Conservation (phyloP, 2,797 vertebrate genomes). For the Acanthornis magna region DNA sequence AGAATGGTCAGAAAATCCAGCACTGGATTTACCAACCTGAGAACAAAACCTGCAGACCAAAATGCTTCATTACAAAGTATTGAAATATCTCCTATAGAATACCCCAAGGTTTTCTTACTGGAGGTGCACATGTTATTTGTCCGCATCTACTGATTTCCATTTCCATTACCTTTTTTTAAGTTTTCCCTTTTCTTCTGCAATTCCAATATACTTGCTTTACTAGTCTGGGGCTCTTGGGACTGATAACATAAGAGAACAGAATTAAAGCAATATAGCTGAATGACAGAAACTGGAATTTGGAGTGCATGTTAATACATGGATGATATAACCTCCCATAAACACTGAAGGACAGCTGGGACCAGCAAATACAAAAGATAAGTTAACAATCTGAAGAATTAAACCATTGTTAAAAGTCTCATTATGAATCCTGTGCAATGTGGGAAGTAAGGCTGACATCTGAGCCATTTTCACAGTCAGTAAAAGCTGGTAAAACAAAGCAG, state of each 20-base stretch:
- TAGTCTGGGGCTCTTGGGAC: neutral
- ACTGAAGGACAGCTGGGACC: neutral
- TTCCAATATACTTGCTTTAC: neutral
- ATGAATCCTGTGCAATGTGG: neutral
- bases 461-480: neutral
- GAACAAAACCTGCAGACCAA: neutral
- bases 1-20: neutral
- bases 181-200: neutral
- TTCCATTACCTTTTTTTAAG: neutral
- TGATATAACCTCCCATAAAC: neutral
- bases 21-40: neutral
- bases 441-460: neutral
- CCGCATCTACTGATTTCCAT: neutral
- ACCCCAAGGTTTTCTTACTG: neutral
- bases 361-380: neutral
- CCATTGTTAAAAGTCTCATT: neutral
- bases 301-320: neutral
- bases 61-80: neutral
- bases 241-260: neutral
- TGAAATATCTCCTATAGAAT: neutral
- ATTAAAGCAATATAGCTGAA: neutral
- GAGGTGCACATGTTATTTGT: neutral
- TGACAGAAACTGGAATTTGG: neutral
- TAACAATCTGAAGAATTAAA: neutral
- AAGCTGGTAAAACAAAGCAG: neutral